phyloP scores from a whole-genome alignment of 2,797 vertebrate species.

The Rhinogobio ventralis region DNA sequence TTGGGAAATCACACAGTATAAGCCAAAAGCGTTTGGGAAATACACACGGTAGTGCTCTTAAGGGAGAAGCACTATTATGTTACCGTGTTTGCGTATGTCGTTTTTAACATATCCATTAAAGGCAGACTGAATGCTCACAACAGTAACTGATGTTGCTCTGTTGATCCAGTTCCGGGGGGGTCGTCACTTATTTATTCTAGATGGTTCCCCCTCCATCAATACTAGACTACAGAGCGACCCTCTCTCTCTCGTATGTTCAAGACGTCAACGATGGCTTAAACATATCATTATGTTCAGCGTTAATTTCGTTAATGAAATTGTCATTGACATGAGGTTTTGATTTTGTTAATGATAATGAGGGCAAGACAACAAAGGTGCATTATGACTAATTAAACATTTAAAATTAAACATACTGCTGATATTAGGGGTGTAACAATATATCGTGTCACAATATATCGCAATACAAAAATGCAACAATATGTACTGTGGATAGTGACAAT shows the following conservation, averaged over 20 bases:
- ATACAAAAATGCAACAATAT: too few relatives aligned
- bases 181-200: constrained; percentile 58
- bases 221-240: not conserved
- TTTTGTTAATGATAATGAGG: not conserved
- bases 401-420: not conserved
- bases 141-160: constrained; percentile 62
- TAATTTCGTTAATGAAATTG: not conserved
- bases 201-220: constrained; percentile 45
- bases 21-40: constrained; percentile 71
- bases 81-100: constrained; percentile 69
- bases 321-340: not conserved
- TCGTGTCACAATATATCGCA: too few relatives aligned
- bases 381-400: not conserved
- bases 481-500: too few relatives aligned
- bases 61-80: constrained; percentile 65
- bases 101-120: constrained; percentile 74
- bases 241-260: not conserved
- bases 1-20: constrained; percentile 63
- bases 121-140: constrained; percentile 60
- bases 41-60: constrained; percentile 66
- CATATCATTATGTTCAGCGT: not conserved
- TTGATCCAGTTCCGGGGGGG: constrained; percentile 62
- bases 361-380: not conserved
- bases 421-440: too few relatives aligned
- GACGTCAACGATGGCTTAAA: not conserved